Conservation (phyloP, 2,113 vertebrate genomes). For the Cettia cetti region DNA sequence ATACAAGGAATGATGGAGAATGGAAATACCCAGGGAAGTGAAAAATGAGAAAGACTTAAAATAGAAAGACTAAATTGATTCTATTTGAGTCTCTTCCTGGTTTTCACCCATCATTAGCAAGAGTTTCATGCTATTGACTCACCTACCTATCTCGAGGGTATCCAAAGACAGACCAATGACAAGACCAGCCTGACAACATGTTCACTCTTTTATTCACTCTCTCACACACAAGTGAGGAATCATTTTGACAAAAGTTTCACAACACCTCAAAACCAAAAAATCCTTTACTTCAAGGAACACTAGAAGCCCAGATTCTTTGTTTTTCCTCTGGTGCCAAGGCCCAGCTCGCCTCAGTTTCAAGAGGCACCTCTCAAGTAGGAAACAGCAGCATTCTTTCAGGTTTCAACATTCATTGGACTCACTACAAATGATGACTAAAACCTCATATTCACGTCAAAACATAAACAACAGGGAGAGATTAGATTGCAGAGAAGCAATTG, state of each 20-base stretch:
- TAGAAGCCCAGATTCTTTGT: not conserved
- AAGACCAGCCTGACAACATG: not conserved
- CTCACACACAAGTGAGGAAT: not conserved
- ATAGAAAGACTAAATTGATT: not conserved
- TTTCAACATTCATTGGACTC: not conserved
- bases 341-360: not conserved
- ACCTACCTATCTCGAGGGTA: not conserved
- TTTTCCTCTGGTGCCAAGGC: not conserved
- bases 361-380: not conserved
- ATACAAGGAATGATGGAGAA: not conserved
- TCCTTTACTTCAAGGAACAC: not conserved
- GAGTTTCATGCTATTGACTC: not conserved
- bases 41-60: not conserved
- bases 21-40: not conserved
- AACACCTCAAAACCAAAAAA: not conserved
- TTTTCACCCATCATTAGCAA: not conserved
- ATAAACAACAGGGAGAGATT: not conserved
- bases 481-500: not conserved
- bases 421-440: not conserved
- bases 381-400: not conserved
- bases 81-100: not conserved
- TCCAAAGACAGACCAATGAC: not conserved
- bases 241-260: not conserved
- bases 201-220: not conserved
- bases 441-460: not conserved